Evolutionary conservation across 2,113 vertebrate species (phyloP).

Genomic region (Acinonyx jubatus): DNA sequence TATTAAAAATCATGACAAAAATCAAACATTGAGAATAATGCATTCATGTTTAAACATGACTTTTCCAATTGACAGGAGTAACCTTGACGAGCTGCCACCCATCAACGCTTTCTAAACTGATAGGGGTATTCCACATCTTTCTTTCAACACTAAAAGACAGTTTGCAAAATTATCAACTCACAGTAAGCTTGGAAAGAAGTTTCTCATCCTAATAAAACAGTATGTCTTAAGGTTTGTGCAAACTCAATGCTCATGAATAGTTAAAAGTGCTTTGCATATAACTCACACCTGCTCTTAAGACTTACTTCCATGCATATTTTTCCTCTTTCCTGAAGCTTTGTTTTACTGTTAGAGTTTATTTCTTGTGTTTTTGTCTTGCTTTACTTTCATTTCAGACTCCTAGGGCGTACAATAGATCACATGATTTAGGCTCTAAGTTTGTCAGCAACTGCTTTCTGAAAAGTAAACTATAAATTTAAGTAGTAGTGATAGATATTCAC

Average conservation of each 20-base stretch:
- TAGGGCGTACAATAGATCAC: not conserved
- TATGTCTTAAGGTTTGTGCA: not conserved
- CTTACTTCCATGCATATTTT: not conserved
- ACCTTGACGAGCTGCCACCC: conserved; percentile 42
- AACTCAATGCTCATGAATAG: not conserved
- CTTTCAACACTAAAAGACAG: conserved; percentile 52
- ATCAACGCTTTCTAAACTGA: conserved; percentile 53
- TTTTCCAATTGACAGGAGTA: conserved; percentile 53
- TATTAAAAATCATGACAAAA: conserved; percentile 65
- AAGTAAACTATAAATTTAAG: not conserved
- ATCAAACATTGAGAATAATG: conserved; percentile 55
- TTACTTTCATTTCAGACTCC: not conserved
- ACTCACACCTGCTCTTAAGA: not conserved
- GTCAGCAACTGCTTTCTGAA: not conserved
- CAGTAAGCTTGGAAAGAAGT: conserved; percentile 16
- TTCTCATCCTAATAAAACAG: conserved; percentile 20
- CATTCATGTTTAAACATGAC: conserved; percentile 71
- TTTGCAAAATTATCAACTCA: conserved; percentile 67
- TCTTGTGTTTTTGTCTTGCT: not conserved
- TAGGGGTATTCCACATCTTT: conserved; percentile 44
- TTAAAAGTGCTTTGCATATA: not conserved
- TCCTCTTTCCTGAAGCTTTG: not conserved
- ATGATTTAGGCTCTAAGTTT: not conserved
- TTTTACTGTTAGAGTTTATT: not conserved
- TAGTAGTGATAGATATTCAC: not conserved